A percentile compares a stretch with the other conserved stretches of the same genome.
These are phyloP conservation scores for Tyria jacobaeae DNA, from an alignment of 2,888 invertebrate genomes.

Conservation along the genomic window DNA sequence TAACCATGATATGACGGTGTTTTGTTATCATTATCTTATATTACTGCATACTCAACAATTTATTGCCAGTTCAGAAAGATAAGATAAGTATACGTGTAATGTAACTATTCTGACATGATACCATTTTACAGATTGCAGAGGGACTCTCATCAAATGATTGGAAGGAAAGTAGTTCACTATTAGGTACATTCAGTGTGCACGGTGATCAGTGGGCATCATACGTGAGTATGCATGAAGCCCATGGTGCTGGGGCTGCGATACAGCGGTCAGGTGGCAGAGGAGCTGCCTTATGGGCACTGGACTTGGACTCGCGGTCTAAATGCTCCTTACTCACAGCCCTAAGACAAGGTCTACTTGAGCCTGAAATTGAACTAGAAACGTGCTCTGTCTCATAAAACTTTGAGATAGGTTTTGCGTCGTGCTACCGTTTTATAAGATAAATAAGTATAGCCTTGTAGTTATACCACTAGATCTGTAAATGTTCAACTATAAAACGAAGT, in stretches of 20 bases:
- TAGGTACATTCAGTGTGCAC: slow-evolving; percentile 91
- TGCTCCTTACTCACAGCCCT: slow-evolving; percentile 90
- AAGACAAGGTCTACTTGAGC: slow-evolving; percentile 71
- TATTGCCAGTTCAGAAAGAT: slow-evolving; percentile 9
- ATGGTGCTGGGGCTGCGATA: slow-evolving; percentile 87
- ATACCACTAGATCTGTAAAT: background rate
- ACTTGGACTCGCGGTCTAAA: slow-evolving; percentile 91
- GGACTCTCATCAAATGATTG: slow-evolving; percentile 88
- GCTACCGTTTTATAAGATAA: background rate
- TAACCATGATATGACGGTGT: background rate
- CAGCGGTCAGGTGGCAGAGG: slow-evolving; percentile 88
- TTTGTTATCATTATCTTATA: background rate
- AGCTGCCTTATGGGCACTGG: slow-evolving; percentile 92
- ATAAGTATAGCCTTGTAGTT: background rate
- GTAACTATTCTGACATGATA: background rate
- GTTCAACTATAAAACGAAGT: no score
- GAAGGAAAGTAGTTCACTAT: slow-evolving; percentile 82
- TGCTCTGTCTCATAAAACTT: slow-evolving; percentile 45
- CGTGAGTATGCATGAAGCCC: slow-evolving; percentile 89
- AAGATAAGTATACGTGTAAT: slow-evolving; percentile 11
- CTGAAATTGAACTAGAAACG: slow-evolving; percentile 61
- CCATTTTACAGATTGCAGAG: slow-evolving; percentile 81
- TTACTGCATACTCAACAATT: background rate
- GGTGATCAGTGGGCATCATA: slow-evolving; percentile 93
- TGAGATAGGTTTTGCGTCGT: background rate